These are phyloP conservation scores for Meiosimyza decipiens DNA, from an alignment of 2,888 invertebrate genomes.

Conservation along the genomic window DNA sequence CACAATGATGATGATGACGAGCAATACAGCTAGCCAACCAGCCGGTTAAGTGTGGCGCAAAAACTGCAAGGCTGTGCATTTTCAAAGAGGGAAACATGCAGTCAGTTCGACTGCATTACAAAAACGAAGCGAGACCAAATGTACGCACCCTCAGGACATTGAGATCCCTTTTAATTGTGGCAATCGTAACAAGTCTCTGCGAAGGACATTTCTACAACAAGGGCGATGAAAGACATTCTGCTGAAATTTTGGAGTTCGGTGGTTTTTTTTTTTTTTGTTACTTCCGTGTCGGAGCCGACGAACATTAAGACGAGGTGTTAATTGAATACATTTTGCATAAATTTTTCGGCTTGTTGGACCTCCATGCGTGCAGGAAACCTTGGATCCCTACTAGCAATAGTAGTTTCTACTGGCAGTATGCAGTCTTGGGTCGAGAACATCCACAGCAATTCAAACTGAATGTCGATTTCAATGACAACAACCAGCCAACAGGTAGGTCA, in stretches of 20 bases:
- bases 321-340: conserved; percentile 68
- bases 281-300: conserved; percentile 34
- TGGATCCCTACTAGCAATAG: too few relatives aligned
- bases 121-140: too few relatives aligned
- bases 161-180: too few relatives aligned
- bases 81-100: too few relatives aligned
- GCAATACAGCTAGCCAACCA: too few relatives aligned
- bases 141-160: too few relatives aligned
- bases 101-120: too few relatives aligned
- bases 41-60: too few relatives aligned
- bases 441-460: not conserved
- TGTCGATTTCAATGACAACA: not conserved
- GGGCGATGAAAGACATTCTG: conserved; percentile 46
- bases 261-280: conserved; percentile 29
- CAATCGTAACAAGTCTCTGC: too few relatives aligned
- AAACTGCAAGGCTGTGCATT: too few relatives aligned
- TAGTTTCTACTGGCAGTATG: not conserved
- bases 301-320: conserved; percentile 60
- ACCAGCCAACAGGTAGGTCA: conserved; percentile 19
- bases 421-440: not conserved
- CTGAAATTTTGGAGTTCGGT: not conserved
- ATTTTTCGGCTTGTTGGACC: conserved; percentile 49
- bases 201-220: conserved; percentile 42
- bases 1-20: conserved; percentile 45
- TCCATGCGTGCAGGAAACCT: conserved; percentile 33